Conservation (phyloP, 2,888 invertebrate species). For the Dysmachus trigonus region DNA sequence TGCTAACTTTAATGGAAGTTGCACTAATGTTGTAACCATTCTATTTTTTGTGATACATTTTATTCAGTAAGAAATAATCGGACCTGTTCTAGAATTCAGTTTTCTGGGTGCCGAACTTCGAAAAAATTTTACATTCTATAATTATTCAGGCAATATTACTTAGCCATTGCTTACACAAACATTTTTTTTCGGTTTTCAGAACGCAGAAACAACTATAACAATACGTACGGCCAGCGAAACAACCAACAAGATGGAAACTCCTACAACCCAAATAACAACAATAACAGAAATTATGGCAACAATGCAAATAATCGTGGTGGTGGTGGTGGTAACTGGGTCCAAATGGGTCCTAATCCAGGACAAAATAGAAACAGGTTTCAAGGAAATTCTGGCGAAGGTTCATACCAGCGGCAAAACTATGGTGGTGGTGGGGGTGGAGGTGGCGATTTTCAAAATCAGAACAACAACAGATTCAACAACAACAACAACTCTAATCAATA, state of each 20-base stretch:
- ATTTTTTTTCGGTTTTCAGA: not conserved
- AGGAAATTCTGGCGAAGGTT: not conserved
- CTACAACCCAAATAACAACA: not conserved
- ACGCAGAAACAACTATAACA: not conserved
- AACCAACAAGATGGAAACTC: not conserved
- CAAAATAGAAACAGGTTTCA: not conserved
- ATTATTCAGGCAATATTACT: too few species aligned
- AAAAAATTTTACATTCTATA: too few species aligned
- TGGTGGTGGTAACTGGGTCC: not conserved
- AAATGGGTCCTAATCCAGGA: not conserved
- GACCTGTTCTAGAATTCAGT: too few species aligned
- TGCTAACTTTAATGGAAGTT: too few species aligned
- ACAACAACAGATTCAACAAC: conserved; percentile 14
- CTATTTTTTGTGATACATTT: too few species aligned
- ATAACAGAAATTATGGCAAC: not conserved
- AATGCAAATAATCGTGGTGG: not conserved
- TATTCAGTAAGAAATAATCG: too few species aligned
- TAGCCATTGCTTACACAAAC: too few species aligned
- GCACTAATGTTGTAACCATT: too few species aligned
- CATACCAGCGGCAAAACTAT: not conserved
- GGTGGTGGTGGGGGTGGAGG: not conserved
- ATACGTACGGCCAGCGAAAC: not conserved
- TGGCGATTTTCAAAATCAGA: not conserved
- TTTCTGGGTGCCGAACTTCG: too few species aligned
- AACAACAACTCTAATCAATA: not conserved